A percentile compares a stretch with the other conserved stretches of the same genome.
These are phyloP conservation scores for Lepidostoma basale DNA, from an alignment of 1,140 invertebrate species.

Conservation along the genomic window DNA sequence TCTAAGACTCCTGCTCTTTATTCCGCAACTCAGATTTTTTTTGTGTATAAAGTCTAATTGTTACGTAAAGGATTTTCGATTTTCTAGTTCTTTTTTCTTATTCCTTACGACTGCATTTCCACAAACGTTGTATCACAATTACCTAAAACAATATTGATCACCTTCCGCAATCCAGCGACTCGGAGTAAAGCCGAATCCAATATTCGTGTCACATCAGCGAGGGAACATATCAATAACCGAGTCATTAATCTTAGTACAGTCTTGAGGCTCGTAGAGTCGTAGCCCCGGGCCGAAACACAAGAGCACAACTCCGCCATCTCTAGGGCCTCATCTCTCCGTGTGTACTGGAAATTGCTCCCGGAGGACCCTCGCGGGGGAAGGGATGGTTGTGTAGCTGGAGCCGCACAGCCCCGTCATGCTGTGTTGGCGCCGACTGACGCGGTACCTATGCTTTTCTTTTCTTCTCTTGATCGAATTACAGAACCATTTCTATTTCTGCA, in stretches of 20 bases:
- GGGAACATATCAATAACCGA: constrained; percentile 7
- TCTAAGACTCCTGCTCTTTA: too few species aligned
- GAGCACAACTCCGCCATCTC: too few species aligned
- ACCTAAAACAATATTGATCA: not conserved
- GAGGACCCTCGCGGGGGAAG: not conserved
- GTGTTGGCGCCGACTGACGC: constrained; percentile 9
- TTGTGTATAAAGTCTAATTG: too few species aligned
- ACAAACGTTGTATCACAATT: too few species aligned
- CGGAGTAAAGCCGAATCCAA: not conserved
- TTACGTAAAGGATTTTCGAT: too few species aligned
- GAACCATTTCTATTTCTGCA: not conserved
- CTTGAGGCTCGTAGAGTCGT: constrained; percentile 1
- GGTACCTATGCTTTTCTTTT: constrained; percentile 7
- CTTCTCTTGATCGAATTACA: not conserved
- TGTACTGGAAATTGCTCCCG: not conserved
- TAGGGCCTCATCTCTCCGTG: too few species aligned
- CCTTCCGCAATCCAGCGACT: not conserved
- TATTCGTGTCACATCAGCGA: constrained; percentile 15
- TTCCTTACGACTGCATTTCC: too few species aligned
- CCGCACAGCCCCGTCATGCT: constrained; percentile 8
- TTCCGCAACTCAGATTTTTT: too few species aligned
- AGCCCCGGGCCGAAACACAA: not conserved
- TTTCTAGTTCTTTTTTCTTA: too few species aligned
- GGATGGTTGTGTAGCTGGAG: constrained; percentile 1
- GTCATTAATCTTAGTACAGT: constrained; percentile 13